A percentile compares a stretch with the other conserved stretches of the same genome.
Conservation (phyloP, 2,113 vertebrate genomes). For the Cervus canadensis region DNA sequence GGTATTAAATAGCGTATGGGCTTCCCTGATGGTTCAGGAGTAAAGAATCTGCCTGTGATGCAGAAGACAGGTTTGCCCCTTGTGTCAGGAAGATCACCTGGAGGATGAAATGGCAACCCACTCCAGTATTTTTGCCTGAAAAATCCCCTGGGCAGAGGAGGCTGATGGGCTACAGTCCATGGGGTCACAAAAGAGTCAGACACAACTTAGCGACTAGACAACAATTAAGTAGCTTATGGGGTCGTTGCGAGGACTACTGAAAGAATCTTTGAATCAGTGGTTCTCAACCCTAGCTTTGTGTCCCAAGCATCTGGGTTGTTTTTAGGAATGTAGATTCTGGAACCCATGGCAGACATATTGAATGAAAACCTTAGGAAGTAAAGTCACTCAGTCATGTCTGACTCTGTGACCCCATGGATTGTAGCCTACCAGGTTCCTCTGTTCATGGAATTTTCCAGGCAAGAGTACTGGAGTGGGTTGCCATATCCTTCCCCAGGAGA, state of each 20-base stretch:
- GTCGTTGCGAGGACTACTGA: neutral
- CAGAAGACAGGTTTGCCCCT: neutral
- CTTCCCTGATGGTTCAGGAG: neutral
- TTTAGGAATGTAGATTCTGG: neutral
- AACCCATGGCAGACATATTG: neutral
- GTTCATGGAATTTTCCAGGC: neutral
- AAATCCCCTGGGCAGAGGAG: neutral
- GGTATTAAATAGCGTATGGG: neutral
- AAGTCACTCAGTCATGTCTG: neutral
- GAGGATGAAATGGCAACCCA: neutral
- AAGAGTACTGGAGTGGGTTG: neutral
- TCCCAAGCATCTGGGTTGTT: neutral
- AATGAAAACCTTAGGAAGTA: neutral
- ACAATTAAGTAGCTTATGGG: neutral
- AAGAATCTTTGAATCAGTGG: neutral
- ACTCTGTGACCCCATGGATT: neutral
- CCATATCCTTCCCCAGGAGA: neutral
- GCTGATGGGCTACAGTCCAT: neutral
- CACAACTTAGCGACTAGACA: neutral
- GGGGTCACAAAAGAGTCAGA: neutral
- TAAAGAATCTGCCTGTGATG: neutral
- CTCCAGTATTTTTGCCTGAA: neutral
- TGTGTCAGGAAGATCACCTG: neutral
- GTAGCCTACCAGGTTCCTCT: neutral
- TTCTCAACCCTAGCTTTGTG: neutral